A percentile compares a stretch with the other conserved stretches of the same genome.
Evolutionary conservation across 2,797 vertebrate genomes (phyloP).

Genomic region (Gallinago stenura): DNA sequence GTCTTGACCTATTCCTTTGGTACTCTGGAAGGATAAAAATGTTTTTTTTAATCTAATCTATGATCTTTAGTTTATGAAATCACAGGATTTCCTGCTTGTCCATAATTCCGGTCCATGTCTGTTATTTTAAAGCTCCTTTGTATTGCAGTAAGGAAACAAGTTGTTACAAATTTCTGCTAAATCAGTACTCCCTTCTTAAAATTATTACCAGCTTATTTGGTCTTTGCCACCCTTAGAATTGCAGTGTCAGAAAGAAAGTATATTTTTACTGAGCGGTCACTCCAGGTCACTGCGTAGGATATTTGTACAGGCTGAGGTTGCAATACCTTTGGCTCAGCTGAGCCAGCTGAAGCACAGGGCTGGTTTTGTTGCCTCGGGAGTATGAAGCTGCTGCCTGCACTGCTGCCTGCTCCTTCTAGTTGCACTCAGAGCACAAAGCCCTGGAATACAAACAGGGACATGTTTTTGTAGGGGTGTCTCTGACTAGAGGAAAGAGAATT

Average conservation of each 20-base stretch:
- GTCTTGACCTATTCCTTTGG: background rate
- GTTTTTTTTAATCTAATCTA: background rate
- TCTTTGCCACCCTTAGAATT: background rate
- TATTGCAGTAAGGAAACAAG: background rate
- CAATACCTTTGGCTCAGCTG: background rate
- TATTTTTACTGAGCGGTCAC: accelerated
- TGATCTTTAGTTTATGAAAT: background rate
- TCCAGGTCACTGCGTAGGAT: background rate
- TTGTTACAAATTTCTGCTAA: background rate
- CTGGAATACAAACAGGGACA: accelerated
- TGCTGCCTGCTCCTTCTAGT: background rate
- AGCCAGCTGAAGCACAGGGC: background rate
- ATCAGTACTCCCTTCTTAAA: background rate
- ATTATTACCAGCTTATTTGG: background rate
- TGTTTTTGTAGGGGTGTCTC: background rate
- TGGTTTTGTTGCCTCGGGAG: background rate
- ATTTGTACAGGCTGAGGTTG: background rate
- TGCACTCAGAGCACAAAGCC: background rate
- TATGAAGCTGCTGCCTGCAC: background rate
- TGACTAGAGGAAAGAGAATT: background rate
- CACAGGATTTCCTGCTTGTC: constrained; percentile 61
- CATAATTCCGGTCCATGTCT: background rate
- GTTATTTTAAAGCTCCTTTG: background rate
- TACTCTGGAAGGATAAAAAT: background rate
- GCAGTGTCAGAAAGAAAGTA: background rate